Evolutionary conservation across 2,888 invertebrate species (phyloP).

Genomic region (Steromphala cineraria): DNA sequence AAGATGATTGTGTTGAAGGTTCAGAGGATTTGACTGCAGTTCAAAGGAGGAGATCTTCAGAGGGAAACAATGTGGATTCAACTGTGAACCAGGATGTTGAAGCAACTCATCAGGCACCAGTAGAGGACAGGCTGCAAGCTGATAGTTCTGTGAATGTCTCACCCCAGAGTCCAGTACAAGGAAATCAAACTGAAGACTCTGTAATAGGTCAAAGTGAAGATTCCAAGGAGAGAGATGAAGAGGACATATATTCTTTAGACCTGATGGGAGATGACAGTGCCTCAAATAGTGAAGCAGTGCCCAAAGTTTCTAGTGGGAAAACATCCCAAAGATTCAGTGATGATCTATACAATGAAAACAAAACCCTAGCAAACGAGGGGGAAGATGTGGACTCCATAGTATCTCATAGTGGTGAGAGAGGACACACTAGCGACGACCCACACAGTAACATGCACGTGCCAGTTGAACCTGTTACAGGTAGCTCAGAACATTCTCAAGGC

Average conservation of each 20-base stretch:
- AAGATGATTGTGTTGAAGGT: too few species aligned
- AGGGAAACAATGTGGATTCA: too few species aligned
- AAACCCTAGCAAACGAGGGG: background rate
- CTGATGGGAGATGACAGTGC: slow-evolving; percentile 34
- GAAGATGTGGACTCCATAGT: background rate
- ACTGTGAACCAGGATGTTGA: too few species aligned
- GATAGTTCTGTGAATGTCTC: background rate
- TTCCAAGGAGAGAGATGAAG: slow-evolving; percentile 24
- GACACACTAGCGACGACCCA: background rate
- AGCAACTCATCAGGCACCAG: too few species aligned
- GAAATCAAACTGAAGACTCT: background rate
- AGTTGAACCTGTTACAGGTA: background rate
- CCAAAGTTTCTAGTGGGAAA: background rate
- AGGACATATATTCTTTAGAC: slow-evolving; percentile 29
- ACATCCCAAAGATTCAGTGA: too few species aligned
- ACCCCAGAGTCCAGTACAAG: background rate
- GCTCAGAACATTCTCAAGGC: background rate
- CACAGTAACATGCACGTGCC: too few species aligned
- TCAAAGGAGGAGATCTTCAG: too few species aligned
- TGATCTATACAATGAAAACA: background rate
- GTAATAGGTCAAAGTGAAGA: background rate
- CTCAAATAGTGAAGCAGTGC: background rate
- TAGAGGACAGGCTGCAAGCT: background rate
- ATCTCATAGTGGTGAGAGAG: background rate
- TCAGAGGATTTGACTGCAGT: too few species aligned